These are phyloP conservation scores for Graphium colonna DNA, from an alignment of 2,888 invertebrate species.

Conservation along the genomic window DNA sequence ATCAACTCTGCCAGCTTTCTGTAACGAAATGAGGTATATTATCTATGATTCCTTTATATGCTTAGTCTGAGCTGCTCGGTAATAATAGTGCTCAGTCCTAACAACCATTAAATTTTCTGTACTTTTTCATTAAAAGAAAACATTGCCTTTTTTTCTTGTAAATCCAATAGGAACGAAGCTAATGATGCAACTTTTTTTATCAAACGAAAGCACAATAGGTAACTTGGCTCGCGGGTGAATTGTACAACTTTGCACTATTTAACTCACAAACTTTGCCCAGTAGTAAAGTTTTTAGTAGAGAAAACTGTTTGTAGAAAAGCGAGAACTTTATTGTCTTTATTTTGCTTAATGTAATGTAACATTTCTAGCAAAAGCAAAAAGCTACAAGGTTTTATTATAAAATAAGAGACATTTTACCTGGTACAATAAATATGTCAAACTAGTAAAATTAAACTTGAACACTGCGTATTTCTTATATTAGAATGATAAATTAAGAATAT, in stretches of 20 bases:
- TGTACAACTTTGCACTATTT: conserved; percentile 58
- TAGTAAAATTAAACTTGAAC: too few relatives aligned
- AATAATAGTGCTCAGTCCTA: too few relatives aligned
- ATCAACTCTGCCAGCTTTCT: too few relatives aligned
- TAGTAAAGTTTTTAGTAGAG: conserved; percentile 35
- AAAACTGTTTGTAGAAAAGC: conserved; percentile 32
- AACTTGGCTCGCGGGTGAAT: conserved; percentile 39
- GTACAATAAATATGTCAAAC: too few relatives aligned
- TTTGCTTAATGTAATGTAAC: conserved; percentile 11
- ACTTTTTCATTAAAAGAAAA: too few relatives aligned
- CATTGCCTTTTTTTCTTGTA: conserved; percentile 33
- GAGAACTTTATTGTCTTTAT: conserved; percentile 2
- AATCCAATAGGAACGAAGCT: conserved; percentile 4
- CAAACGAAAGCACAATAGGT: conserved; percentile 12
- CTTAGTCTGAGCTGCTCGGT: too few relatives aligned
- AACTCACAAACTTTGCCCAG: conserved; percentile 42
- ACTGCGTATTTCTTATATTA: too few relatives aligned
- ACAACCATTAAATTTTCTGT: too few relatives aligned
- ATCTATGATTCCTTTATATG: too few relatives aligned
- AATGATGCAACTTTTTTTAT: conserved; percentile 15
- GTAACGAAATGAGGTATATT: too few relatives aligned
- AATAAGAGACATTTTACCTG: not conserved
- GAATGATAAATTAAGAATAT: too few relatives aligned
- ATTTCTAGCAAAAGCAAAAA: not conserved
- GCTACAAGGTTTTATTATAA: not conserved